Base-by-base conservation (phyloP, 2,113 vertebrate genomes). In the Aix galericulata region DNA sequence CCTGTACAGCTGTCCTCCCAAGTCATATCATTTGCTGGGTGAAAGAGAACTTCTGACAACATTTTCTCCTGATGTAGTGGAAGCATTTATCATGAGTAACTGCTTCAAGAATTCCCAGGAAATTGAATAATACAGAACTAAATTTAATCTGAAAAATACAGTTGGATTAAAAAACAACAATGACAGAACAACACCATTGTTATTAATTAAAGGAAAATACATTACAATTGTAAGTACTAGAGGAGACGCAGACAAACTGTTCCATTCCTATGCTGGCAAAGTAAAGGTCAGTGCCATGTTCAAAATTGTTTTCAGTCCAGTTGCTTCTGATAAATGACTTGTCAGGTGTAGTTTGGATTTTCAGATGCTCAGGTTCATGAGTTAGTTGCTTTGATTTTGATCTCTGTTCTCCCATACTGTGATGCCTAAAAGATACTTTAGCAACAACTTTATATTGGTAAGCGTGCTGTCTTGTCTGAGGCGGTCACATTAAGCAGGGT, bases 271-370 rank as follows among this genome's bases (percentile, higher is more conserved):
- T 60, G 42, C 15, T 64, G 66, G 60, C 22, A 81, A 81, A 83
- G 36, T 4, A 5, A 60, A 72, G 38, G 60, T 74, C 81, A 80
- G 60, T 91, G 38, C 13, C 46, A 42, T 36, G 83, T 86, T 14
- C 3, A 88, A 59, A 78, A 78, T 90, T 36, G 34, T 9, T 84
- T 75, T 3, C 27, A 63, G 4, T 83, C 29, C 81, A 83, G 81
- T 91, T 88, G 63, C 75, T 89, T 88, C 34, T 89, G 42, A 27
- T 84, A 27, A 86, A 64, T 17, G 32, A 44, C 71, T 94, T 86
- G 29, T 16, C 32, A 68, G 29, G 74, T 86, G 17, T 0, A 34
- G 8, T 59, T 25, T 56, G 9, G 77, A 11, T 88, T 95, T 93
- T 83, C 67, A 66, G 42, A 42, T 32, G 6, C 73, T 93, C 2